phyloP scores from a whole-genome alignment of 2,888 invertebrate genomes.

The Caradrina kadenii region DNA sequence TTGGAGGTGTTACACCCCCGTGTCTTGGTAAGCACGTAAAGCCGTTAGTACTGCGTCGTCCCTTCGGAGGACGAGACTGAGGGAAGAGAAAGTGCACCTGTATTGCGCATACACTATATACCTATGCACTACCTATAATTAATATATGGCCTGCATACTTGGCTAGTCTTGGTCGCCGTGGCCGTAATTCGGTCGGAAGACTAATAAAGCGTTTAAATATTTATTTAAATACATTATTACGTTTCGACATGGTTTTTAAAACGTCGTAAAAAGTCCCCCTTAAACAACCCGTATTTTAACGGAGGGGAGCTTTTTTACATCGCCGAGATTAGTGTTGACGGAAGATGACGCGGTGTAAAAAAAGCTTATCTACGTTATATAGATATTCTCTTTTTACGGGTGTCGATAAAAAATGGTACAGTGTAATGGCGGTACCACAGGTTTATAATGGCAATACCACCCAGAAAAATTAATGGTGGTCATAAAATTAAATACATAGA shows the following conservation, averaged over 20 bases:
- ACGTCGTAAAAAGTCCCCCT: slow-evolving; percentile 71
- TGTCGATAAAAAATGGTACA: slow-evolving; percentile 58
- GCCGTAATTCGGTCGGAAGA: too few species aligned
- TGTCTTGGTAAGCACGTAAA: too few species aligned
- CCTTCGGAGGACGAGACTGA: too few species aligned
- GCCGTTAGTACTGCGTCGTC: too few species aligned
- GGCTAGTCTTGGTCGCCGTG: too few species aligned
- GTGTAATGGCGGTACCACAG: slow-evolving; percentile 67
- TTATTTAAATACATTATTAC: background rate
- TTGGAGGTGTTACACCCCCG: too few species aligned
- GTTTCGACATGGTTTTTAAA: slow-evolving; percentile 33
- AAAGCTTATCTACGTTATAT: slow-evolving; percentile 1
- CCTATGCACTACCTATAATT: too few species aligned
- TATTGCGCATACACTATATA: too few species aligned
- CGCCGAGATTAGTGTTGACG: slow-evolving; percentile 70
- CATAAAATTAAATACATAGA: slow-evolving; percentile 1
- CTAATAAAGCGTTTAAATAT: background rate
- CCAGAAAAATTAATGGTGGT: slow-evolving; percentile 33
- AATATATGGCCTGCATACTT: too few species aligned
- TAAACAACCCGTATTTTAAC: slow-evolving; percentile 72
- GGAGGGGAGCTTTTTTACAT: slow-evolving; percentile 74
- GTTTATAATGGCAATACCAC: slow-evolving; percentile 54
- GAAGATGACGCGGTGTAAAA: slow-evolving; percentile 66
- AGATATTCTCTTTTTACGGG: slow-evolving; percentile 55
- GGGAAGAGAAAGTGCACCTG: too few species aligned